Base-by-base conservation (phyloP, 2,888 invertebrate species). In the Chelonus formosanus region DNA sequence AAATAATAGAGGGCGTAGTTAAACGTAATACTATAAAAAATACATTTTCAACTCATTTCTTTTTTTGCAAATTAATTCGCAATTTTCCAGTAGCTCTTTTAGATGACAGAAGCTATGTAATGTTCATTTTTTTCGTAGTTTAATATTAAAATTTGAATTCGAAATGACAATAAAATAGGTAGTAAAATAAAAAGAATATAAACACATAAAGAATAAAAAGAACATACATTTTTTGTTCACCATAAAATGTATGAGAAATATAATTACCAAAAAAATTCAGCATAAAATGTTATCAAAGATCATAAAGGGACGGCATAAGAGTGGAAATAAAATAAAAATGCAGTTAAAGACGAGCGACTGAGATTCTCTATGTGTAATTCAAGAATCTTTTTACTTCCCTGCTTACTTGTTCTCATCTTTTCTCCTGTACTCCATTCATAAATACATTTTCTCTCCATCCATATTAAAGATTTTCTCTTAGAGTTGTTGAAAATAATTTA, bases 281-380 rank as follows among this genome's bases (percentile, higher is more conserved):
- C n/a, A 36, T 56, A 47, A 58, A 53, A 61, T 61, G 43, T 61
- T 44, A 58, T 58, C 53, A 35, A 10, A 35, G 40, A 35, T 35
- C n/a, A 31, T 8, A 47, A 52, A 59, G 52, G 53, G 58, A 53
- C 35, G 45, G 53, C 31, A 53, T 44, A 58, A 58, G 64, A 58
- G 53, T 64, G 52, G 45, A 63, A 48, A 57, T 57, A 34, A 62
- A 52, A 52, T 52, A 44, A 58, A 58, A 58, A 47, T 44, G 47
- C 47, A 58, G 58, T 58, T 64, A 64, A 64, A 64, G 64, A 64
- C 58, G 64, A 58, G 43, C 40, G 52, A 59, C 47, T 64, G 35
- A 44, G 58, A 64, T 64, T 64, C 43, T 20, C 40, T 2, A 40
- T 31, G 45, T 35, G 43, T 36, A 44, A 44, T 58, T 34, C 52